Evolutionary conservation across 2,797 vertebrate species (phyloP).

Genomic region (Sebastes hubbsi): DNA sequence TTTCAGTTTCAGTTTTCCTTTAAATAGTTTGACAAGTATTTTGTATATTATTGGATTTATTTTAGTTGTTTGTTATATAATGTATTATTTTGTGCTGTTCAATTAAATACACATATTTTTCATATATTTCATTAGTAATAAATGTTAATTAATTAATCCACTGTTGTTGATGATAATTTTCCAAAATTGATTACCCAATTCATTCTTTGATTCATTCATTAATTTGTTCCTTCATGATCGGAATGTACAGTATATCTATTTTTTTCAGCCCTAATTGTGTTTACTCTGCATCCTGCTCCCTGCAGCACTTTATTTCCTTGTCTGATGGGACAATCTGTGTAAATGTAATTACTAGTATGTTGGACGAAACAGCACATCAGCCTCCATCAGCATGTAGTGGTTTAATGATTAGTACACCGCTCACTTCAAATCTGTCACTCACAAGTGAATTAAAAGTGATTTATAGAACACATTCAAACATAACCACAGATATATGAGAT

Average conservation of each 20-base stretch:
- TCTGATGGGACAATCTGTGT: constrained; percentile 25
- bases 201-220: neutral
- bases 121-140: neutral
- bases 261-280: neutral
- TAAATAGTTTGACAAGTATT: neutral
- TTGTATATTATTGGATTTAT: neutral
- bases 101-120: neutral
- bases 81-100: neutral
- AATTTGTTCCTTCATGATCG: neutral
- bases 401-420: neutral
- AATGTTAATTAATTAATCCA: neutral
- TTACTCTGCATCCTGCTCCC: constrained; percentile 1
- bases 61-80: neutral
- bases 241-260: neutral
- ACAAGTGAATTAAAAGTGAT: neutral
- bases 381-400: neutral
- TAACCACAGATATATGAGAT: neutral
- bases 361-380: constrained; percentile 57
- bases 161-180: neutral
- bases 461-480: neutral
- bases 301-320: neutral
- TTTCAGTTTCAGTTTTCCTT: neutral
- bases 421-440: neutral
- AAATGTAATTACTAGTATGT: constrained; percentile 38
- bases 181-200: neutral